Conservation (phyloP, 23 tunicate species). For the Diplosoma virens region DNA sequence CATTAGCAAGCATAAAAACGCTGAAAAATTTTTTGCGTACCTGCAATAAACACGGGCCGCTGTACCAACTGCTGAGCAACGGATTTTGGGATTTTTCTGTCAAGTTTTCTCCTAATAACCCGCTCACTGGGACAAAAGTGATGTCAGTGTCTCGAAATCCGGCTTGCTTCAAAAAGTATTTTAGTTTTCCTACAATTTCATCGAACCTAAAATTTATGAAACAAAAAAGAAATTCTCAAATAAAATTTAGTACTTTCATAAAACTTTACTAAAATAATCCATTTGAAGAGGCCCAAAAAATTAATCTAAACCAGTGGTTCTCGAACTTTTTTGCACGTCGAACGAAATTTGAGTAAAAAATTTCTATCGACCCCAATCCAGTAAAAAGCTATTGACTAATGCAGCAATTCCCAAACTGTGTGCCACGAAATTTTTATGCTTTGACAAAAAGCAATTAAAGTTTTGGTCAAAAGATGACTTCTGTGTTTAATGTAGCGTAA, state of each 20-base stretch:
- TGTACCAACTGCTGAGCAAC: slow-evolving; percentile 63
- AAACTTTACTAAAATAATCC: not conserved
- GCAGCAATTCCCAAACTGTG: too few relatives aligned
- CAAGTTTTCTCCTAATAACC: slow-evolving; percentile 80
- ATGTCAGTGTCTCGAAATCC: slow-evolving; percentile 78
- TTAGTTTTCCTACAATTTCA: slow-evolving; percentile 54
- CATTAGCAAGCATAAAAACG: too few relatives aligned
- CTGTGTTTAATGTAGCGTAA: too few relatives aligned
- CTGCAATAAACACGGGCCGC: slow-evolving; percentile 65
- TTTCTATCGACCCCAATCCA: too few relatives aligned
- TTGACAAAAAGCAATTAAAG: too few relatives aligned
- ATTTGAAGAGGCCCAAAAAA: not conserved
- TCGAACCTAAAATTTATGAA: slow-evolving; percentile 69
- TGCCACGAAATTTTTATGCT: too few relatives aligned
- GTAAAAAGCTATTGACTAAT: too few relatives aligned
- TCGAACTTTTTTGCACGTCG: too few relatives aligned
- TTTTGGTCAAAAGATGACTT: too few relatives aligned
- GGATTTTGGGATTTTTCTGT: slow-evolving; percentile 29
- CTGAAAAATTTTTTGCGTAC: too few relatives aligned
- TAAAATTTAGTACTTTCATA: not conserved
- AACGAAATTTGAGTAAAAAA: too few relatives aligned
- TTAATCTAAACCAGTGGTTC: not conserved
- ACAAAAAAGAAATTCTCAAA: too few relatives aligned
- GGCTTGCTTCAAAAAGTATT: slow-evolving; percentile 71
- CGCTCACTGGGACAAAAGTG: slow-evolving; percentile 83